Evolutionary conservation across 2,888 invertebrate genomes (phyloP).

Genomic region (Carterocephalus palaemon): DNA sequence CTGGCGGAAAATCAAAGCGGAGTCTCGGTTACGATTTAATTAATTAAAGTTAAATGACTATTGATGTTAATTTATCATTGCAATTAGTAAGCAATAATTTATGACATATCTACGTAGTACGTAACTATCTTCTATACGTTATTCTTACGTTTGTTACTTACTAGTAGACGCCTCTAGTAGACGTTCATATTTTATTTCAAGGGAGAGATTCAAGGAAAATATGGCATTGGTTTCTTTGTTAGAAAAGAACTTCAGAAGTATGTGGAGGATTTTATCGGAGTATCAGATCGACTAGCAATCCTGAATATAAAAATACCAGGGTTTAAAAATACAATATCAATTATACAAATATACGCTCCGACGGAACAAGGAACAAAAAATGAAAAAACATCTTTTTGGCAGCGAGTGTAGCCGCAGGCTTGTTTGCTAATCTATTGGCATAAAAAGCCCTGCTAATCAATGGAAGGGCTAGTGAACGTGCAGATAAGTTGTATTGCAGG

Average conservation of each 20-base stretch:
- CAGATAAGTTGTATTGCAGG: slow-evolving; percentile 11
- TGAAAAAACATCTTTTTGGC: slow-evolving; percentile 22
- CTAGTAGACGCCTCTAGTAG: too few relatives aligned
- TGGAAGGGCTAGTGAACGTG: slow-evolving; percentile 7
- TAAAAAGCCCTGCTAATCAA: not conserved
- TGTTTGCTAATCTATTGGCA: slow-evolving; percentile 22
- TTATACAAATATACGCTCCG: slow-evolving; percentile 14
- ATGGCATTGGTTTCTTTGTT: slow-evolving; percentile 31
- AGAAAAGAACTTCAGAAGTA: slow-evolving; percentile 8
- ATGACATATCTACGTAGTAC: too few relatives aligned
- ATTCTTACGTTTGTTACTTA: too few relatives aligned
- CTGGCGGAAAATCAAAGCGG: too few relatives aligned
- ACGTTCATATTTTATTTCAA: slow-evolving; percentile 29
- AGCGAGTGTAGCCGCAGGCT: too few relatives aligned
- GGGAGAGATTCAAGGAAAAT: slow-evolving; percentile 24
- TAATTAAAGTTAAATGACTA: too few relatives aligned
- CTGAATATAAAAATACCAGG: slow-evolving; percentile 17
- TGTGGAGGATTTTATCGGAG: slow-evolving; percentile 15
- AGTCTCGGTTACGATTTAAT: too few relatives aligned
- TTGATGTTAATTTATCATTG: too few relatives aligned
- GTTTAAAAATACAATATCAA: slow-evolving; percentile 12
- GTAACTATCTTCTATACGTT: too few relatives aligned
- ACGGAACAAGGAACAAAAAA: slow-evolving; percentile 10
- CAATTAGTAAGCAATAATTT: too few relatives aligned
- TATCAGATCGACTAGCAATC: slow-evolving; percentile 16